phyloP scores from a whole-genome alignment of 2,113 vertebrate species.

The Corythornis cristatus region DNA sequence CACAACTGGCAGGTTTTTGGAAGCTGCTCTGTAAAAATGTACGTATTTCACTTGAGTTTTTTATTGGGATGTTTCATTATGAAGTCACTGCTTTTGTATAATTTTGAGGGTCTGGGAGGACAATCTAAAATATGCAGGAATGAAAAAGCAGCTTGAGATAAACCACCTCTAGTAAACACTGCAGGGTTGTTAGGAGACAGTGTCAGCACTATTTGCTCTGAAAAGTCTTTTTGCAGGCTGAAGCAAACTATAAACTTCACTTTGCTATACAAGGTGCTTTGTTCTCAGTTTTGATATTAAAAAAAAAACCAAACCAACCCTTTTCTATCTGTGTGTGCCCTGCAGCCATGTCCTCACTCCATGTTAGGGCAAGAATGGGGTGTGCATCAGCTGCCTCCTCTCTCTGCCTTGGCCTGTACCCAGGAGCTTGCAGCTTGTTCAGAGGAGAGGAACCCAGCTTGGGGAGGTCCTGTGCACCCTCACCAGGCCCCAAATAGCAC shows the following conservation, averaged over 20 bases:
- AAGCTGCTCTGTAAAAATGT: not conserved
- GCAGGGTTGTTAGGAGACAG: slow-evolving; percentile 3
- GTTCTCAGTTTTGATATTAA: slow-evolving; percentile 1
- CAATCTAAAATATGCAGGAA: not conserved
- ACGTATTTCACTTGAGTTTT: not conserved
- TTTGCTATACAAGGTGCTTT: slow-evolving; percentile 56
- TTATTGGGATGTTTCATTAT: not conserved
- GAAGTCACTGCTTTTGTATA: not conserved
- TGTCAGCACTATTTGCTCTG: not conserved
- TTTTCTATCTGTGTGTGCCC: not conserved
- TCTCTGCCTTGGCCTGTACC: slow-evolving; percentile 35
- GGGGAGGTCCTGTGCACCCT: not conserved
- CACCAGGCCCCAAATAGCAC: not conserved
- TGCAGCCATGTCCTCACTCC: slow-evolving; percentile 27
- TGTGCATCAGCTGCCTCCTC: slow-evolving; percentile 7
- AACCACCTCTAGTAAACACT: slow-evolving; percentile 9
- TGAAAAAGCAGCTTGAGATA: slow-evolving; percentile 9
- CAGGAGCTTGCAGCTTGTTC: not conserved
- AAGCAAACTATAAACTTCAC: not conserved
- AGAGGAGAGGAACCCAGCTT: not conserved
- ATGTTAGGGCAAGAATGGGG: slow-evolving; percentile 53
- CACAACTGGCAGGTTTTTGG: not conserved
- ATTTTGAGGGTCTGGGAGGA: not conserved
- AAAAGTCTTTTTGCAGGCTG: not conserved
- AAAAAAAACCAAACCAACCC: not conserved